Percentiles rank a stretch among this genome's conserved stretches.
Evolutionary conservation across 2,888 invertebrate genomes (phyloP).

Genomic region (Thyatira batis): DNA sequence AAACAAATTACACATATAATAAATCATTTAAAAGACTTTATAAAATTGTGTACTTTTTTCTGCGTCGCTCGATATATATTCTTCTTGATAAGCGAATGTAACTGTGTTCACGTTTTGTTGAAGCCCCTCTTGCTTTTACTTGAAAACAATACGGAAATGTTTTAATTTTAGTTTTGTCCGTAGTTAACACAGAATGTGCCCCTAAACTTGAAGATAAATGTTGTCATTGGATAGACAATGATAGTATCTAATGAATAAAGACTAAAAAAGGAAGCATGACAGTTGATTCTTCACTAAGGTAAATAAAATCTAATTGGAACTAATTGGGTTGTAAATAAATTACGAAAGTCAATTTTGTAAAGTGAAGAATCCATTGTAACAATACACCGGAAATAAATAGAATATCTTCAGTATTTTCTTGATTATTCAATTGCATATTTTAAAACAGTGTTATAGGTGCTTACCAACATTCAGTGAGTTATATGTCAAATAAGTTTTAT

Average conservation of each 20-base stretch:
- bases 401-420: background rate
- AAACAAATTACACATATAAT: conserved; percentile 53
- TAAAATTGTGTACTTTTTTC: conserved; percentile 57
- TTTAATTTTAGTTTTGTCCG: conserved; percentile 32
- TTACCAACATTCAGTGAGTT: background rate
- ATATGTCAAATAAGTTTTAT: background rate
- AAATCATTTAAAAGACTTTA: conserved; percentile 54
- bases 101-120: conserved; percentile 67
- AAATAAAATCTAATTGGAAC: background rate
- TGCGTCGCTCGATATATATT: conserved; percentile 53
- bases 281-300: conserved; percentile 29
- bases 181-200: conserved; percentile 1
- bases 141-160: conserved; percentile 66
- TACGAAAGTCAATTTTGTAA: background rate
- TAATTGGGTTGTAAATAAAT: background rate
- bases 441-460: background rate
- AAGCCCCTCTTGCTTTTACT: conserved; percentile 73
- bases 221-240: conserved; percentile 1
- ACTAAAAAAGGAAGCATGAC: conserved; percentile 9
- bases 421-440: background rate
- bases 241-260: conserved; percentile 4
- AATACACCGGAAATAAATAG: background rate
- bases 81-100: conserved; percentile 51
- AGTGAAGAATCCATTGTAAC: background rate
- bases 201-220: background rate